Evolutionary conservation across 2,888 invertebrate genomes (phyloP), one percentile per base, ranked within the genome.

Genomic region (Dicranocentrus wangi): DNA sequence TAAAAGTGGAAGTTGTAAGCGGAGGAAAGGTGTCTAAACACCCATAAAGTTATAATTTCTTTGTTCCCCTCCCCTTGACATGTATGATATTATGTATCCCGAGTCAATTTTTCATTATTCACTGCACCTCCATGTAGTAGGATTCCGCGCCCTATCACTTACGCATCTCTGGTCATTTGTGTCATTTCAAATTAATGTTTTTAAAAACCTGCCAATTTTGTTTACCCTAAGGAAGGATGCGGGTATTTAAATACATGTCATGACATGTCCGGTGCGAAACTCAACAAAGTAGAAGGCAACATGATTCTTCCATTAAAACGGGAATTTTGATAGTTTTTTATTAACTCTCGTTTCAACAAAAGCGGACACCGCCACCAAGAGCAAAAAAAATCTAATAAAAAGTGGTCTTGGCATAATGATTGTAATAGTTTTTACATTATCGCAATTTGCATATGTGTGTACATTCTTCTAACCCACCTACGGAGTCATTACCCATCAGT

Each of bases 291-390:
- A 43, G 66, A 66, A 75, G 58, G 58, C 13, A n/a, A 76, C 76
- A 76, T 76, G 69, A 76, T 13, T 76, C 61, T 76, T 69, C 68
- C 76, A 76, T 76, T 76, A 69, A 68, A 76, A 69, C 68, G 76
- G 69, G 61, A 76, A 61, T 69, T 76, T 61, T 23, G 61, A 39
- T 69, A 39, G 51, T 47, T 47, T n/a, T 25, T 61, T 47, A n/a
- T 15, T 3, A 3, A 10, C 61, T 32, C 28, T 32, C 58, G 15
- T 27, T n/a, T 21, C 25, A 39, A 66, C 66, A 63, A 66, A n/a
- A 66, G 63, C n/a, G 32, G 27, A 75, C n/a, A 53, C 75, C 75
- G 75, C 66, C 66, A 27, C 13, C 17, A 28, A 28, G 25, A 51
- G 53, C 43, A 15, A 21, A 66, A 66, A 39, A 63, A 63, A 19